Conservation (phyloP, 2,113 vertebrate species). For the Limnothrissa miodon region DNA sequence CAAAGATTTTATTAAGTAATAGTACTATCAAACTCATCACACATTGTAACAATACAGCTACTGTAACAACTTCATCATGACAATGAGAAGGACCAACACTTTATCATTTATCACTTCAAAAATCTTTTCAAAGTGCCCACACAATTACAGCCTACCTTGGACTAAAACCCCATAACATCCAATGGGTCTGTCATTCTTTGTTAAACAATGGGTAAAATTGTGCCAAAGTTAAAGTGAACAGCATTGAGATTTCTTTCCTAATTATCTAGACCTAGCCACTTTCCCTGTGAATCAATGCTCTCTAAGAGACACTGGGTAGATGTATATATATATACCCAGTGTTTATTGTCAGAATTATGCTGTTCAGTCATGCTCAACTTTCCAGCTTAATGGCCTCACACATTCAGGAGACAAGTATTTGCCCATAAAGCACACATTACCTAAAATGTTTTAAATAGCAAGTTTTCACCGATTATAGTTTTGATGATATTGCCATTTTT, state of each 20-base stretch:
- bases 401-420: conserved; percentile 55
- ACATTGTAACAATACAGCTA: neutral
- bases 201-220: conserved; percentile 6
- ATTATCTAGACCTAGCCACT: conserved; percentile 21
- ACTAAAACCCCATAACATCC: neutral
- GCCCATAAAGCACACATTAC: conserved; percentile 39
- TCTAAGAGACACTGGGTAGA: conserved; percentile 29
- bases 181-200: neutral
- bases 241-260: conserved; percentile 21
- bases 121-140: neutral
- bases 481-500: neutral
- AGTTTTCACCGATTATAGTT: conserved; percentile 30
- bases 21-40: neutral
- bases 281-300: conserved; percentile 43
- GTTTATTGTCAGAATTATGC: conserved; percentile 65
- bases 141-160: neutral
- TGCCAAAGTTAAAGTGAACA: neutral
- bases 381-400: conserved; percentile 59
- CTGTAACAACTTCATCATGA: neutral
- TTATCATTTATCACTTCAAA: neutral
- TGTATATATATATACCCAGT: conserved; percentile 59
- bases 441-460: conserved; percentile 25
- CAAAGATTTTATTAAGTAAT: neutral
- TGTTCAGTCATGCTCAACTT: conserved; percentile 63
- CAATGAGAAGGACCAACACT: neutral